A percentile compares a stretch with the other conserved stretches of the same genome.
These are phyloP conservation scores for Tenebrosternarchus preto DNA, from an alignment of 2,113 vertebrate species.

Conservation along the genomic window DNA sequence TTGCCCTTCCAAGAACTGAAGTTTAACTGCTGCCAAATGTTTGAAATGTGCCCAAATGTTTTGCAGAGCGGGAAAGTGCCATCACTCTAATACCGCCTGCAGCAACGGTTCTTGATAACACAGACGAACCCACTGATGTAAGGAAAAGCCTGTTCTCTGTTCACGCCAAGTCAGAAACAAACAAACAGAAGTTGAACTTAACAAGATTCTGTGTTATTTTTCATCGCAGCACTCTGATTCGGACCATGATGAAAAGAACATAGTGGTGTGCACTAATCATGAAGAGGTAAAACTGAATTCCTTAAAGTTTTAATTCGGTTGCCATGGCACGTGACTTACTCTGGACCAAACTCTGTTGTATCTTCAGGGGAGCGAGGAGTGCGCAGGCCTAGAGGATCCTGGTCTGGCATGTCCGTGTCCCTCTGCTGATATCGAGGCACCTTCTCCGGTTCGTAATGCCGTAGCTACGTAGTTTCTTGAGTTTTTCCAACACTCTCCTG, in stretches of 20 bases:
- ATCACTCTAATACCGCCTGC: not conserved
- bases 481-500: no score
- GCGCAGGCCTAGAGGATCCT: slow-evolving; percentile 23
- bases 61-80: slow-evolving; percentile 9
- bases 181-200: not conserved
- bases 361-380: slow-evolving; percentile 14
- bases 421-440: not conserved
- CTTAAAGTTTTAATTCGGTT: not conserved
- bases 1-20: not conserved
- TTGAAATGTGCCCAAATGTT: not conserved
- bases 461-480: no score
- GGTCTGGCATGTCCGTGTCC: not conserved
- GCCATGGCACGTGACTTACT: not conserved
- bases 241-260: slow-evolving; percentile 34
- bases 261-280: slow-evolving; percentile 31
- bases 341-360: not conserved
- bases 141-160: not conserved
- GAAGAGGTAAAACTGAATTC: slow-evolving; percentile 25
- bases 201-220: not conserved
- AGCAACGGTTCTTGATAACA: not conserved
- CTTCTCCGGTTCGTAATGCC: no score
- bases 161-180: not conserved
- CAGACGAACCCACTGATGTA: slow-evolving; percentile 25
- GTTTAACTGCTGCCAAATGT: not conserved
- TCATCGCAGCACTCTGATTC: slow-evolving; percentile 9